phyloP scores from a whole-genome alignment of 2,797 vertebrate species.

The Enteromius viviparus region DNA sequence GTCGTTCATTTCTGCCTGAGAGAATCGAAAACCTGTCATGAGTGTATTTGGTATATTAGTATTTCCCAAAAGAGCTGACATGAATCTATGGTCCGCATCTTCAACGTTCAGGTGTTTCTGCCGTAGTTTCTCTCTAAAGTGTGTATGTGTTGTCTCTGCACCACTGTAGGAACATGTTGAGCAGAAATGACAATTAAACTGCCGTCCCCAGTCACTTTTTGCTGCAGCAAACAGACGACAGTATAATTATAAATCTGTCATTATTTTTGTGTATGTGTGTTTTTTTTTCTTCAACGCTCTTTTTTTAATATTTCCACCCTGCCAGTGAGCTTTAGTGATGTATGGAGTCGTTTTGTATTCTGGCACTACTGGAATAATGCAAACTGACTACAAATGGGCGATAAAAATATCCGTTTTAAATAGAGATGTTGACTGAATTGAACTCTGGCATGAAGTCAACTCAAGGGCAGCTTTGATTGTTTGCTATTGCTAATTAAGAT shows the following conservation, averaged over 20 bases:
- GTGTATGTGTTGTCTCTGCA: conserved; percentile 6
- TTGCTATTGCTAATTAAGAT: conserved; percentile 39
- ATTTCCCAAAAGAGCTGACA: background rate
- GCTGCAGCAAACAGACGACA: conserved; percentile 63
- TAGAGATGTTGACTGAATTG: background rate
- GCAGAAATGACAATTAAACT: conserved; percentile 70
- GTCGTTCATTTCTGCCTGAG: background rate
- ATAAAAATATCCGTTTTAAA: conserved; percentile 30
- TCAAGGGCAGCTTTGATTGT: conserved; percentile 42
- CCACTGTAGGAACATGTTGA: conserved; percentile 65
- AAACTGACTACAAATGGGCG: conserved; percentile 30
- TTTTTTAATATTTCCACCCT: conserved; percentile 53
- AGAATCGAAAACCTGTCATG: background rate
- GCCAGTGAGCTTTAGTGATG: conserved; percentile 51
- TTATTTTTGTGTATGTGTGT: conserved; percentile 45
- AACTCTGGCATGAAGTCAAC: conserved; percentile 14
- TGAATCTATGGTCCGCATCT: background rate
- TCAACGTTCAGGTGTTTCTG: conserved; percentile 43
- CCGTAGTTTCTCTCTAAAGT: background rate
- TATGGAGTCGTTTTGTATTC: conserved; percentile 19
- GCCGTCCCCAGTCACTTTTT: conserved; percentile 67
- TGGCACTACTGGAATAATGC: conserved; percentile 36
- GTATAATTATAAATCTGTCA: conserved; percentile 80
- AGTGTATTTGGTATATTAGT: conserved; percentile 1
- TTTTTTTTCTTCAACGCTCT: conserved; percentile 61